Conservation (phyloP, 2,888 invertebrate species). For the Actias luna region DNA sequence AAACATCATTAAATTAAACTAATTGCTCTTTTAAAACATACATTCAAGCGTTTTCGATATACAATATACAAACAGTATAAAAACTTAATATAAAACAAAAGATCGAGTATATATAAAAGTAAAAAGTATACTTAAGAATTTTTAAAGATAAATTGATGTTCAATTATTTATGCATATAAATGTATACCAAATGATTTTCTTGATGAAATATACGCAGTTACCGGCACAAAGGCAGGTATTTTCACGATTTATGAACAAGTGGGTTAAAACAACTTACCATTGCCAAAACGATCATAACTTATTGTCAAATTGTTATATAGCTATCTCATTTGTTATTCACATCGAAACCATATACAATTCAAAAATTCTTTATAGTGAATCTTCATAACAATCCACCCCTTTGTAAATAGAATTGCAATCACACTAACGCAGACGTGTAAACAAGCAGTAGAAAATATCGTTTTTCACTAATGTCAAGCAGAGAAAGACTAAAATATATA, state of each 20-base stretch:
- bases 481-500: conserved; percentile 28
- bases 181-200: neutral
- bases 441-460: conserved; percentile 55
- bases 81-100: neutral
- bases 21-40: too few relatives aligned
- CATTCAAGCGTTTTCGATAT: too few relatives aligned
- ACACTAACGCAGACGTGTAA: conserved; percentile 71
- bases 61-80: neutral
- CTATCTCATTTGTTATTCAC: neutral
- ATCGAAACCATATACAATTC: conserved; percentile 23
- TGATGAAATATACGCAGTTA: conserved; percentile 7
- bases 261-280: conserved; percentile 36
- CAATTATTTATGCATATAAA: neutral
- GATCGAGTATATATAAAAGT: neutral
- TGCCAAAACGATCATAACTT: neutral
- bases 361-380: conserved; percentile 19
- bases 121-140: neutral
- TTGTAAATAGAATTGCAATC: conserved; percentile 66
- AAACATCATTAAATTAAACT: neutral
- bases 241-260: conserved; percentile 33
- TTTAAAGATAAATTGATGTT: neutral
- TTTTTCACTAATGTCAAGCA: conserved; percentile 30
- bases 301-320: neutral
- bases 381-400: conserved; percentile 68
- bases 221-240: conserved; percentile 19